Evolutionary conservation across 2,113 vertebrate genomes (phyloP).

Genomic region (Thermophis baileyi): DNA sequence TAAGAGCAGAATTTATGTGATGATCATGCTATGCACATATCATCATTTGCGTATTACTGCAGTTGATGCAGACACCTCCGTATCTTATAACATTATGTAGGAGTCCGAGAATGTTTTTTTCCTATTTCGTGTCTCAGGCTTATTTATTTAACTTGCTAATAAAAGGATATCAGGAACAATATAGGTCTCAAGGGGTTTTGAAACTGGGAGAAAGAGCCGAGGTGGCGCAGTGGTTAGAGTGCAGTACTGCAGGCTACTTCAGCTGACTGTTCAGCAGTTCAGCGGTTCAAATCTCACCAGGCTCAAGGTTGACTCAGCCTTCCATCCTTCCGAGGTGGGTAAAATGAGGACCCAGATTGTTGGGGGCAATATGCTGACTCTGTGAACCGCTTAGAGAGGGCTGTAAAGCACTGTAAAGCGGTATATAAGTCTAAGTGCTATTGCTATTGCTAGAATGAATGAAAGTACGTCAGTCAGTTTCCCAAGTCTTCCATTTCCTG

Average conservation of each 20-base stretch:
- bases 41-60: background rate
- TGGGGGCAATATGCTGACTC: too few relatives aligned
- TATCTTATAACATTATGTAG: background rate
- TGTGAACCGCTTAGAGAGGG: too few relatives aligned
- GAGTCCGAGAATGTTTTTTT: background rate
- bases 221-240: too few relatives aligned
- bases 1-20: background rate
- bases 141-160: background rate
- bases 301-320: too few relatives aligned
- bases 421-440: too few relatives aligned
- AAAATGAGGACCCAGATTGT: too few relatives aligned
- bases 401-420: too few relatives aligned
- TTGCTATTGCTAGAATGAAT: too few relatives aligned
- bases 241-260: too few relatives aligned
- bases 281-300: too few relatives aligned
- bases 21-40: background rate
- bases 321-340: too few relatives aligned
- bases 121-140: background rate
- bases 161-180: background rate
- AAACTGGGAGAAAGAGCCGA: background rate
- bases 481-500: constrained; percentile 8
- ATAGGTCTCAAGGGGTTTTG: background rate
- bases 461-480: background rate
- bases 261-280: too few relatives aligned
- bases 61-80: background rate